Conservation (phyloP, 2,888 invertebrate genomes). For the Harpalus rufipes region DNA sequence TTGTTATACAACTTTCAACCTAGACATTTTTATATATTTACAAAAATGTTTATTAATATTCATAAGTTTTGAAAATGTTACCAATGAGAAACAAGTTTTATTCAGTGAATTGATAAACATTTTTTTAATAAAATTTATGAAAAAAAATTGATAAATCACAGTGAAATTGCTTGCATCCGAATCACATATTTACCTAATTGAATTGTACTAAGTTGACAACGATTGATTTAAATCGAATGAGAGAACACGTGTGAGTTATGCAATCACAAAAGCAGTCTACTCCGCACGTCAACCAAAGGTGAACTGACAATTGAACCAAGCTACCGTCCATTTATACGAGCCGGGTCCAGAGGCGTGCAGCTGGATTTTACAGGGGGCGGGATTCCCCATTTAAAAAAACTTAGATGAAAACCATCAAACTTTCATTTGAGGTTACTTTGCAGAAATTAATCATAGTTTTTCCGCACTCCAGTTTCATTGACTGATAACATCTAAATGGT, state of each 20-base stretch:
- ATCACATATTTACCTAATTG: conserved; percentile 31
- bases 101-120: no score
- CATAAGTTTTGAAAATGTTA: conserved; percentile 9
- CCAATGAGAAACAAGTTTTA: background rate
- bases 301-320: conserved; percentile 60
- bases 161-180: background rate
- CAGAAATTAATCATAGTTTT: background rate
- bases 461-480: conserved; percentile 1
- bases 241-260: conserved; percentile 56
- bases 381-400: conserved; percentile 28
- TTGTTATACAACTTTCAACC: conserved; percentile 51
- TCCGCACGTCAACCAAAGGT: conserved; percentile 56
- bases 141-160: background rate
- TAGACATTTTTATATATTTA: conserved; percentile 40
- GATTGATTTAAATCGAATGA: conserved; percentile 21
- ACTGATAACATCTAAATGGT: conserved; percentile 16
- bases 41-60: conserved; percentile 42
- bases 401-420: conserved; percentile 26
- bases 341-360: conserved; percentile 47
- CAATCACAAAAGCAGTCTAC: conserved; percentile 48
- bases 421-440: conserved; percentile 20
- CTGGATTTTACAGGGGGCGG: conserved; percentile 42
- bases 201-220: conserved; percentile 1
- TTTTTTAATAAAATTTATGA: no score
- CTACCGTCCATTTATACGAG: conserved; percentile 64